These are phyloP conservation scores for Cyanoderma ruficeps DNA, from an alignment of 2,113 vertebrate genomes.

Conservation along the genomic window DNA sequence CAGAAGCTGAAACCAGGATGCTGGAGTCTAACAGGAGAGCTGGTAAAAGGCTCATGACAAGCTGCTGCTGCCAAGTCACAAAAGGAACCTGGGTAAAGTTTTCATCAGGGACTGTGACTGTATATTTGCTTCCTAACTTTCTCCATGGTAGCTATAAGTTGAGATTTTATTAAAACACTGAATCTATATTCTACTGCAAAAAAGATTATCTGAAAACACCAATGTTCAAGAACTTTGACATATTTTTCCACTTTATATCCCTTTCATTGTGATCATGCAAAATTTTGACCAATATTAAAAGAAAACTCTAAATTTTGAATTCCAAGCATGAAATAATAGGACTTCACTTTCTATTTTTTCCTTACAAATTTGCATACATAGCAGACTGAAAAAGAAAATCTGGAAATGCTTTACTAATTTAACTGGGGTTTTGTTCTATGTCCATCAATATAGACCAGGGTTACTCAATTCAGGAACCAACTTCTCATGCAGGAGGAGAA, in stretches of 20 bases:
- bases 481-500: background rate
- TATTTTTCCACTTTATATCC: background rate
- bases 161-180: background rate
- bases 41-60: background rate
- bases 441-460: accelerated
- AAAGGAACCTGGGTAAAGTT: background rate
- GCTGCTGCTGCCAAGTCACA: background rate
- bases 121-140: background rate
- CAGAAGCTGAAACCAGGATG: background rate
- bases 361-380: background rate
- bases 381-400: background rate
- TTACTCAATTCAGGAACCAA: background rate
- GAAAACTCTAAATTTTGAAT: background rate
- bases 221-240: background rate
- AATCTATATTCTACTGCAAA: background rate
- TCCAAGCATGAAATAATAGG: background rate
- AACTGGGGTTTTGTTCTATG: accelerated
- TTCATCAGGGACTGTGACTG: background rate
- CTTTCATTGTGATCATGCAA: background rate
- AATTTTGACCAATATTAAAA: background rate
- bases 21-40: background rate
- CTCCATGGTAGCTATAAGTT: background rate
- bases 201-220: background rate
- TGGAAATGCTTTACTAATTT: background rate
- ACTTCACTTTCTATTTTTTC: background rate